phyloP scores from a whole-genome alignment of 2,888 invertebrate genomes.

The Catocala sponsa region DNA sequence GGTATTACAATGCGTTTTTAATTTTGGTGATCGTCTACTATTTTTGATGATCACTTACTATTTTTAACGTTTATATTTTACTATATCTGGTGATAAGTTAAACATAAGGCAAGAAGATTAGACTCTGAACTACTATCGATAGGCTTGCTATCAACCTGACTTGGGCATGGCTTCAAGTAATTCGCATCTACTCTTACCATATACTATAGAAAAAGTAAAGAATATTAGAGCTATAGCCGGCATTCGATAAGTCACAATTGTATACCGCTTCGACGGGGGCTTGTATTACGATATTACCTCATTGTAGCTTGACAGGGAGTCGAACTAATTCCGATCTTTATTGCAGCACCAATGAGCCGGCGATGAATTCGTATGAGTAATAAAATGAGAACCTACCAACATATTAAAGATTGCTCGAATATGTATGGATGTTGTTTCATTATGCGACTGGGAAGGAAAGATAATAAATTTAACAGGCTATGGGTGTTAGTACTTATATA shows the following conservation, averaged over 20 bases:
- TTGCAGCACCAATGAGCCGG: slow-evolving; percentile 31
- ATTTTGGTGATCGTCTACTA: too few species aligned
- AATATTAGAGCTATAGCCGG: slow-evolving; percentile 40
- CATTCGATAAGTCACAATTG: slow-evolving; percentile 54
- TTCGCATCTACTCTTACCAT: slow-evolving; percentile 15
- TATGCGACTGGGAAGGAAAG: not conserved
- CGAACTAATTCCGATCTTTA: slow-evolving; percentile 43
- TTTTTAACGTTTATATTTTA: too few species aligned
- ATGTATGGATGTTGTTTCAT: not conserved
- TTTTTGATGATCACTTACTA: too few species aligned
- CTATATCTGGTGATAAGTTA: too few species aligned
- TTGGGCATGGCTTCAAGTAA: too few species aligned
- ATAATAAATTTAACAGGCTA: too few species aligned
- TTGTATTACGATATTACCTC: slow-evolving; percentile 41
- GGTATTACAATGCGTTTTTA: too few species aligned
- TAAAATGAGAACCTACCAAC: slow-evolving; percentile 14
- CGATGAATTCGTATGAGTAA: slow-evolving; percentile 40
- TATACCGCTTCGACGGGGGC: slow-evolving; percentile 35
- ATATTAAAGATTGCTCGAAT: not conserved
- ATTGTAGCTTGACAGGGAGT: slow-evolving; percentile 44
- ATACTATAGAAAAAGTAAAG: slow-evolving; percentile 52
- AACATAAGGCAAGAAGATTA: too few species aligned
- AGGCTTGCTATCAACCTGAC: too few species aligned
- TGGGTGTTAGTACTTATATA: too few species aligned
- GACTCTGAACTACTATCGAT: too few species aligned